Percentiles rank a stretch among this genome's conserved stretches.
Conservation (phyloP, 2,113 vertebrate species). For the Trogon melanurus region DNA sequence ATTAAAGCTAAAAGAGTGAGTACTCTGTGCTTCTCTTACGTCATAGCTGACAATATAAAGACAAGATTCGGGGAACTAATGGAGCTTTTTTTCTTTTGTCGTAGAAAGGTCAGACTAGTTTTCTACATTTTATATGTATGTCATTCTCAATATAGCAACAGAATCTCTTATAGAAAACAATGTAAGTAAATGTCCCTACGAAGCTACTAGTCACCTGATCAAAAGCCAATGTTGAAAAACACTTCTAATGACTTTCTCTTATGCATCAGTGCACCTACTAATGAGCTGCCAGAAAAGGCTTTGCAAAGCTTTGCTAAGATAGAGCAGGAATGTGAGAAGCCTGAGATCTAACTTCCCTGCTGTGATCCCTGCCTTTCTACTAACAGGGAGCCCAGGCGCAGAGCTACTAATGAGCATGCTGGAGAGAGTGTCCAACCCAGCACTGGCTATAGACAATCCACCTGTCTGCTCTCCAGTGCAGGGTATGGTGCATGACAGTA, state of each 20-base stretch:
- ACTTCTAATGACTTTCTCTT: slow-evolving; percentile 99
- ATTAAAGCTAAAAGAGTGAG: slow-evolving; percentile 70
- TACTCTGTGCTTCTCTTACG: slow-evolving; percentile 70
- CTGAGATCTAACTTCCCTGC: slow-evolving; percentile 96
- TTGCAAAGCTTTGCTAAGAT: slow-evolving; percentile 93
- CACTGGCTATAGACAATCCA: slow-evolving; percentile 82
- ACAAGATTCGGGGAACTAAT: slow-evolving; percentile 73
- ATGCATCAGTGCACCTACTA: slow-evolving; percentile 99
- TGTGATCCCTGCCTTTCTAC: slow-evolving; percentile 98
- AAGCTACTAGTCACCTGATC: slow-evolving; percentile 95
- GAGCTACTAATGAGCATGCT: slow-evolving; percentile 97
- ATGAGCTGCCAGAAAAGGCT: slow-evolving; percentile 99
- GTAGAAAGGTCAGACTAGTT: slow-evolving; percentile 81
- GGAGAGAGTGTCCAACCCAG: slow-evolving; percentile 86
- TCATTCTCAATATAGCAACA: slow-evolving; percentile 82
- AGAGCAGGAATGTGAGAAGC: slow-evolving; percentile 95
- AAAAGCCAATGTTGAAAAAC: slow-evolving; percentile 93
- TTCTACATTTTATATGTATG: slow-evolving; percentile 80
- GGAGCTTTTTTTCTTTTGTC: slow-evolving; percentile 75
- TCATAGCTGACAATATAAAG: slow-evolving; percentile 76
- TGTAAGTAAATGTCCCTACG: slow-evolving; percentile 83
- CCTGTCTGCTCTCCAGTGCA: slow-evolving; percentile 90
- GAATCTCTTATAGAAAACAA: slow-evolving; percentile 84
- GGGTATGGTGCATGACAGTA: slow-evolving; percentile 87
- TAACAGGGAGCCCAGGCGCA: slow-evolving; percentile 90